Percentiles rank a stretch among this genome's conserved stretches.
These are phyloP conservation scores for Chelonus formosanus DNA, from an alignment of 2,888 invertebrate genomes.

Conservation along the genomic window DNA sequence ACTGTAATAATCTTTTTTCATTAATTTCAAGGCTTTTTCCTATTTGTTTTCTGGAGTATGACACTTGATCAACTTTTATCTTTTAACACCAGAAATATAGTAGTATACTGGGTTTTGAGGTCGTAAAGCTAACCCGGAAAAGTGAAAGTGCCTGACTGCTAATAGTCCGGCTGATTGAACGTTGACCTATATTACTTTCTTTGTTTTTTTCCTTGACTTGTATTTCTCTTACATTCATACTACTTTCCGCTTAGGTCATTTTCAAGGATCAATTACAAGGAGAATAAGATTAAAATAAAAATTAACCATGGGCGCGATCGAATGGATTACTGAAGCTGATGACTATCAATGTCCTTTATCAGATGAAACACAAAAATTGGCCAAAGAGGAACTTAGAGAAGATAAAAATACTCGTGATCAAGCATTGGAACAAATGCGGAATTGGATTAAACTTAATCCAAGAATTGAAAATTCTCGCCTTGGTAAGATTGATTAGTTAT, in stretches of 20 bases:
- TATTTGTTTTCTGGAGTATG: no score
- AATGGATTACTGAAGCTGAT: conserved; percentile 72
- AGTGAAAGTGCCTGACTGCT: conserved; percentile 18
- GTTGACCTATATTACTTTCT: conserved; percentile 22
- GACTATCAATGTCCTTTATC: conserved; percentile 73
- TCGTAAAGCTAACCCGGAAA: conserved; percentile 26
- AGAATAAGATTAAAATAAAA: not conserved
- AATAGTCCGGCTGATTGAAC: not conserved
- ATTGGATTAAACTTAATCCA: conserved; percentile 78
- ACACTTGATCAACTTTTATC: no score
- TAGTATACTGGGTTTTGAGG: conserved; percentile 25
- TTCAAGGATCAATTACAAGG: not conserved
- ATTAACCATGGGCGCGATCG: conserved; percentile 48
- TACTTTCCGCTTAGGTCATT: not conserved
- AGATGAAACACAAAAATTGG: conserved; percentile 71
- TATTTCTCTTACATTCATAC: no score
- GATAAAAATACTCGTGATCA: conserved; percentile 73
- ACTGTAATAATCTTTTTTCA: no score
- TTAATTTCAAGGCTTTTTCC: no score
- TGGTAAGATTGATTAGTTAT: conserved; percentile 66
- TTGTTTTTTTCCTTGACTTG: conserved; percentile 6
- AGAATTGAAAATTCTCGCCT: conserved; percentile 75
- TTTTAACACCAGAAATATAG: no score
- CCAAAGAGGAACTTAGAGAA: conserved; percentile 75
- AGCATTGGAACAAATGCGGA: conserved; percentile 73